Evolutionary conservation across 2,888 invertebrate genomes (phyloP), one percentile per base, ranked within the genome.

Genomic region (Drosophila neonasuta): DNA sequence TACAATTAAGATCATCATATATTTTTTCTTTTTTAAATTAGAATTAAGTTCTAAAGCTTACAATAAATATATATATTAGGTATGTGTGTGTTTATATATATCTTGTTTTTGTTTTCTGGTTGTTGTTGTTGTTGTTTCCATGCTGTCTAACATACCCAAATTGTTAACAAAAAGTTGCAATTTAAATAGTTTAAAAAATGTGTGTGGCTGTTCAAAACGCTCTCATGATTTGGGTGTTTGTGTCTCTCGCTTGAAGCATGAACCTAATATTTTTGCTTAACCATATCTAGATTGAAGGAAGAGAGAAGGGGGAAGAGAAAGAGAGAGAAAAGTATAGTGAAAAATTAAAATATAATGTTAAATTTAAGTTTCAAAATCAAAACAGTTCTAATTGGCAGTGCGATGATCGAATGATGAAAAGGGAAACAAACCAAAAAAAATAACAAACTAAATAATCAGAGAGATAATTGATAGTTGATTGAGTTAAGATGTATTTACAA

Each of bases 261-360:
- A 79, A 79, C 71, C 76, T 89, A 90, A 89, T 90, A 90, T 89
- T 90, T 90, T 85, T 90, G 90, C 79, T 88, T 89, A 80, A 90
- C 88, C 90, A 90, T 90, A 90, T 90, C 90, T 90, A 89, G 70
- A 89, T 71, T 66, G 71, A 54, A 70, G 68, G 58, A 79, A 76
- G 45, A 59, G 63, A 74, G 71, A 62, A 57, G 65, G 58, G 66
- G 36, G 55, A 52, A 60, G 63, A 74, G 68, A 74, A 66, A 58
- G 49, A 65, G 20, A 66, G 55, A 68, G 34, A 74, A 50, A 60
- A 39, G 44, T 48, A 63, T 44, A 39, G 32, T 45, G 36, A 15
- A 13, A 56, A 56, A 56, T 56, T 56, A 55, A 20, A 55, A 36
- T 11, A 56, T 45, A 41, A 55, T 41, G 13, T 39, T 20, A 36